These are phyloP conservation scores for Zingel zingel DNA, from an alignment of 2,113 vertebrate genomes.

Conservation along the genomic window DNA sequence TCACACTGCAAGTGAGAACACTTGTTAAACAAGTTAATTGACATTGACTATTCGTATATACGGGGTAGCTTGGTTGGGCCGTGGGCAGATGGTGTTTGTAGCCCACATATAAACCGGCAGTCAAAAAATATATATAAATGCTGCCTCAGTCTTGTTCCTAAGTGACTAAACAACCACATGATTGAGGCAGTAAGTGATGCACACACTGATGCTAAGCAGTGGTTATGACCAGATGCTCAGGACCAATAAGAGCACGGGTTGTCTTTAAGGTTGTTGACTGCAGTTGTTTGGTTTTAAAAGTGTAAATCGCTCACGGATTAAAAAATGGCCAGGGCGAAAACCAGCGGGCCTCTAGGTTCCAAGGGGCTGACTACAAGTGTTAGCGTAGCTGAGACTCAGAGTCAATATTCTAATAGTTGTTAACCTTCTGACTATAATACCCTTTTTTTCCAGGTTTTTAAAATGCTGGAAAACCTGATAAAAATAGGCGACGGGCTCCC, in stretches of 20 bases:
- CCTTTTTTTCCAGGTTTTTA: too few relatives aligned
- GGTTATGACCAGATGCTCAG: constrained; percentile 5
- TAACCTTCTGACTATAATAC: neutral
- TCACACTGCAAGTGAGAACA: constrained; percentile 62
- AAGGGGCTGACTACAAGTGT: too few relatives aligned
- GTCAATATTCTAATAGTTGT: neutral
- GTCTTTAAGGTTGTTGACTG: neutral
- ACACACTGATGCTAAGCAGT: neutral
- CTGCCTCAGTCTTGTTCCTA: constrained; percentile 29
- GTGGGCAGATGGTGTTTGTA: constrained; percentile 74
- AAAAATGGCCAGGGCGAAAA: neutral
- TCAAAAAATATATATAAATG: constrained; percentile 25
- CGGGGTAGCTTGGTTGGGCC: constrained; percentile 49
- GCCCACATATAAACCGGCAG: constrained; percentile 52
- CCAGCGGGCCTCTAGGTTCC: too few relatives aligned
- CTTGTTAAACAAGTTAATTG: constrained; percentile 77
- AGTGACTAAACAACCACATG: constrained; percentile 2
- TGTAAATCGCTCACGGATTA: neutral
- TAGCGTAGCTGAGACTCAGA: neutral
- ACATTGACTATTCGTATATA: constrained; percentile 72
- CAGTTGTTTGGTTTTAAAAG: neutral
- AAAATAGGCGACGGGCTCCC: too few relatives aligned
- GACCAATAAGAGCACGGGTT: neutral
- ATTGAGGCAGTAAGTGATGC: neutral
- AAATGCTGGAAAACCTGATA: too few relatives aligned